These are phyloP conservation scores for Catostomus latipinnis DNA, from an alignment of 2,797 vertebrate species.

Conservation along the genomic window DNA sequence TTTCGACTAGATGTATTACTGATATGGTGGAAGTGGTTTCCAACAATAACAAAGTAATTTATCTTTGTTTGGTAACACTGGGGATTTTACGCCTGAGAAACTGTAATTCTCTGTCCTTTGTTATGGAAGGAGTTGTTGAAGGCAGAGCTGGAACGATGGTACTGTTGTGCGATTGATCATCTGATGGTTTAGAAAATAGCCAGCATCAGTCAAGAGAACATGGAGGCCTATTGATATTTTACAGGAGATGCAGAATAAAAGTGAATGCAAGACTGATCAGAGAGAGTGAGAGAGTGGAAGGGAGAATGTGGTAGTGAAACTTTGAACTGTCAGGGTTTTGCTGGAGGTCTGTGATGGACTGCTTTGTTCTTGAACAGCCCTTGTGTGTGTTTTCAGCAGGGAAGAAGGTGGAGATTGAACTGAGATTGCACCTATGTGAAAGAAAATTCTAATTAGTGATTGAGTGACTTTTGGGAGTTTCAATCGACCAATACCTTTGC, in stretches of 20 bases:
- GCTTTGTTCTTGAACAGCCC: conserved; percentile 3
- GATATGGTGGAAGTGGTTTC: background rate
- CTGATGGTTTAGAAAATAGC: background rate
- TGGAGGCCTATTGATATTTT: conserved; percentile 42
- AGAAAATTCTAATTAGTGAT: conserved; percentile 4
- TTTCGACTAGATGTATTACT: background rate
- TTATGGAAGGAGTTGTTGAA: background rate
- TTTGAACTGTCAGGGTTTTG: background rate
- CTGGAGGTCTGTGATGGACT: background rate
- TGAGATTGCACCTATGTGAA: background rate
- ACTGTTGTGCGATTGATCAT: background rate
- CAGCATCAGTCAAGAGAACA: conserved; percentile 15
- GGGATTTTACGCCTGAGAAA: background rate
- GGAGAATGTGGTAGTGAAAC: background rate
- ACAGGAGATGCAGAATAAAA: conserved; percentile 1
- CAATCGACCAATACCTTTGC: no score
- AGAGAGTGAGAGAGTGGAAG: background rate
- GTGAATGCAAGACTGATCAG: background rate
- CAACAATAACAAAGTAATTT: background rate
- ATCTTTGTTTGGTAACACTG: background rate
- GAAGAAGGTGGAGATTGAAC: conserved; percentile 4
- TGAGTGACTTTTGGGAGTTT: no score
- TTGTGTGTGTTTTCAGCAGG: conserved; percentile 8
- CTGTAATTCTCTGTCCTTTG: background rate
- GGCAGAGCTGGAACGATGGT: background rate